A percentile compares a stretch with the other conserved stretches of the same genome.
Conservation (phyloP, 2,888 invertebrate genomes). For the Hyposoter didymator region DNA sequence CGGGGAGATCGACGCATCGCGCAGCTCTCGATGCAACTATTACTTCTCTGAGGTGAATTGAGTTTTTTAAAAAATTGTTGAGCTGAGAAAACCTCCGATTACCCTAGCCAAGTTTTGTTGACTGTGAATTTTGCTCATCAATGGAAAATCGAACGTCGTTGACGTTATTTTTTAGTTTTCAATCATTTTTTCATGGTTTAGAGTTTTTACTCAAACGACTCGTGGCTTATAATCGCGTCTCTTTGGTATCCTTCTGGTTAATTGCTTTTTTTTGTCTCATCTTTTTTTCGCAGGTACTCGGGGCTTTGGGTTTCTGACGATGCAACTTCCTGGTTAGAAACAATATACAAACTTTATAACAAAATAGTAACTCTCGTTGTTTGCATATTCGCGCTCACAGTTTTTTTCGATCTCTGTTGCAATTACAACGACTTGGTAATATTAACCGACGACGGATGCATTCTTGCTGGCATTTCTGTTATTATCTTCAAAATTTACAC, state of each 20-base stretch:
- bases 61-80: background rate
- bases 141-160: too few species aligned
- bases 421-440: slow-evolving; percentile 71
- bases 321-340: slow-evolving; percentile 31
- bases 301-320: slow-evolving; percentile 54
- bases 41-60: slow-evolving; percentile 58
- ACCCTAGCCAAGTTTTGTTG: too few species aligned
- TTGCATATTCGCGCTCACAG: slow-evolving; percentile 68
- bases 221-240: background rate
- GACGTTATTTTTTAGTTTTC: too few species aligned
- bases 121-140: too few species aligned
- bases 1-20: slow-evolving; percentile 43
- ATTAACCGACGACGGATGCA: slow-evolving; percentile 75
- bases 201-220: background rate
- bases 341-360: slow-evolving; percentile 70
- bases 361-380: slow-evolving; percentile 67
- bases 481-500: slow-evolving; percentile 75
- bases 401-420: slow-evolving; percentile 71
- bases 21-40: slow-evolving; percentile 51
- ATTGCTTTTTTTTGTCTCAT: too few species aligned
- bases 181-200: background rate
- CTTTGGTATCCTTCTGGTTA: background rate
- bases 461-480: slow-evolving; percentile 74
- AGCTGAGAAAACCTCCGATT: too few species aligned
- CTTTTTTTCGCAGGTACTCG: slow-evolving; percentile 41